phyloP scores from a whole-genome alignment of 2,888 invertebrate genomes.

The Liodrosophila aerea region DNA sequence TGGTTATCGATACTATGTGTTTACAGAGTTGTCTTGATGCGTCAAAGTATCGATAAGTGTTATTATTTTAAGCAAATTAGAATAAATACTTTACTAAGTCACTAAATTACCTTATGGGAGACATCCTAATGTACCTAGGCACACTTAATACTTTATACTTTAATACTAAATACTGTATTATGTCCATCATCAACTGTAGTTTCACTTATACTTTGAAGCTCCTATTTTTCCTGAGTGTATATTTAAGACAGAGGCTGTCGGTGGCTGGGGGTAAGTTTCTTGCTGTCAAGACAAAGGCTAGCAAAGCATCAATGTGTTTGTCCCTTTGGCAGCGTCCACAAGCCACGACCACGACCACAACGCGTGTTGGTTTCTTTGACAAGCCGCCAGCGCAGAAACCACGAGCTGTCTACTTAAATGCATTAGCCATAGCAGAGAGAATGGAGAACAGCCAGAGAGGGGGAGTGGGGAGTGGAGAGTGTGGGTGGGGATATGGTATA shows the following conservation, averaged over 20 bases:
- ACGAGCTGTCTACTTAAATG: conserved; percentile 73
- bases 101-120: no score
- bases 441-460: not conserved
- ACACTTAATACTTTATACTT: no score
- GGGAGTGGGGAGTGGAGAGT: conserved; percentile 2
- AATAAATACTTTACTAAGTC: no score
- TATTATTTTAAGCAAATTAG: no score
- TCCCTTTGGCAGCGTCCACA: conserved; percentile 60
- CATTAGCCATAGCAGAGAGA: conserved; percentile 61
- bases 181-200: no score
- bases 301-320: conserved; percentile 69
- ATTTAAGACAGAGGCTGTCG: no score
- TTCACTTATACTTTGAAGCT: no score
- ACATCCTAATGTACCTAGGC: no score
- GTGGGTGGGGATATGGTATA: not conserved
- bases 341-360: conserved; percentile 31
- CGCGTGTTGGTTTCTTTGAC: conserved; percentile 71
- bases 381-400: conserved; percentile 64
- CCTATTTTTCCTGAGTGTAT: not conserved
- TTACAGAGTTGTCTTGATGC: no score
- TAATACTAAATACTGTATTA: no score
- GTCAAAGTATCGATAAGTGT: no score
- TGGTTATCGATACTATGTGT: no score
- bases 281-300: conserved; percentile 67
- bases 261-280: not conserved